Base-by-base conservation (phyloP, 2,888 invertebrate genomes). In the Lepidonotus clava region DNA sequence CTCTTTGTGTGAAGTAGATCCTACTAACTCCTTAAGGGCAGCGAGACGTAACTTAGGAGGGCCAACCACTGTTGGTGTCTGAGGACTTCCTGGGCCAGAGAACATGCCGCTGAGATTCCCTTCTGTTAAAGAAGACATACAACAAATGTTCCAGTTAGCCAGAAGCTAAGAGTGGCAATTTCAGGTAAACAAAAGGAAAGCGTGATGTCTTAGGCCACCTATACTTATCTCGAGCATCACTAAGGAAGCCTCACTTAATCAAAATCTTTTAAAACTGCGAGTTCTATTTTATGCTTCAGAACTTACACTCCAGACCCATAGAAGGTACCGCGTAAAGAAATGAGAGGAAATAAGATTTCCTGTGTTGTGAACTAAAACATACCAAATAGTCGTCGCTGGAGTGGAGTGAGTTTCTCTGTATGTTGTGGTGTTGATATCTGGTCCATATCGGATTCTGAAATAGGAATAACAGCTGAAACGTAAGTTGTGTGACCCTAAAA, bases 371-470 rank as follows among this genome's bases (percentile, higher is more conserved):
- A 66, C 6, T 24, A 66, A 46, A 6, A 86, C 88, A 41, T 67
- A 90, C 90, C 87, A 87, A 91, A 91, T 6, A 91, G 88, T 83
- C 88, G 90, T 84, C 89, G 89, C 61, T 91, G 90, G 41, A 91
- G 86, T 21, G 89, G 90, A 32, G 24, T 41, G 40, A 28, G 28
- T 67, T 85, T 66, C 14, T 40, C 67, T 85, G 41, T n/a, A 38
- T 6, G 18, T 1, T 14, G 46, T 21, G 66, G 41, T 11, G 46
- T 67, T 11, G n/a, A 32, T 18, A 6, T 28, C 21, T 28, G 21
- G 2, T 71, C 71, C n/a, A 71, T 6, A 38, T 71, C 71, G 14
- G 84, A 61, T 11, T 61, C 38, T 80, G 32, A 21, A 53, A 46
- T 11, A 41, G 32, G 53, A 21, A 53, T 21, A 53, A n/a, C 53